phyloP scores from a whole-genome alignment of 2,888 invertebrate genomes.

The Laspeyria flexula region DNA sequence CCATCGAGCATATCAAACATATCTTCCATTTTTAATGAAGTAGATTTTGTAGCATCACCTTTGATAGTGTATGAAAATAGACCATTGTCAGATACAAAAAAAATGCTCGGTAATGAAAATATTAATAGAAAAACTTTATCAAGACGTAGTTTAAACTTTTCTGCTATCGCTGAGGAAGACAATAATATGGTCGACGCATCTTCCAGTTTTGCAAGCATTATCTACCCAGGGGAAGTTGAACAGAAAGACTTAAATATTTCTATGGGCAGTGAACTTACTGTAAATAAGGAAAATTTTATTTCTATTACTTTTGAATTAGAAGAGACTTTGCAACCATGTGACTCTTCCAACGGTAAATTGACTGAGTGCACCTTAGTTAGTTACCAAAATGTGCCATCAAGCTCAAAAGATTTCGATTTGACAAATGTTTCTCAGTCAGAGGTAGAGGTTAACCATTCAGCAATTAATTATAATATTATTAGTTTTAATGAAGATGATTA shows the following conservation, averaged over 20 bases:
- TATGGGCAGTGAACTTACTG: background rate
- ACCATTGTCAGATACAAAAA: background rate
- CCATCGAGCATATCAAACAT: conserved; percentile 1
- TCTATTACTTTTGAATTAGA: background rate
- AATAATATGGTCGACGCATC: conserved; percentile 1
- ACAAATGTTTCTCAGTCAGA: background rate
- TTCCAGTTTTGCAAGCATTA: background rate
- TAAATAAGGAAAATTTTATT: background rate
- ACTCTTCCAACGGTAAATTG: background rate
- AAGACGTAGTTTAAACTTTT: conserved; percentile 3
- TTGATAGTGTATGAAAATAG: background rate
- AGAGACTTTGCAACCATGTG: background rate
- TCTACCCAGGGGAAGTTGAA: background rate
- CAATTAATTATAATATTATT: background rate
- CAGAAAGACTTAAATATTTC: background rate
- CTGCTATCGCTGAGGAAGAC: conserved; percentile 3
- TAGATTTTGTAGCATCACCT: background rate
- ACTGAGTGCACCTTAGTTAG: background rate
- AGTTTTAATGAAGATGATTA: background rate
- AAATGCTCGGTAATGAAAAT: background rate
- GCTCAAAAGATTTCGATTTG: background rate
- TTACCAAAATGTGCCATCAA: background rate
- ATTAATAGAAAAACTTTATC: conserved; percentile 1
- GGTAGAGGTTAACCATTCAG: background rate
- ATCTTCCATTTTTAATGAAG: conserved; percentile 3